These are phyloP conservation scores for Bos indicus DNA, from an alignment of 2,113 vertebrate species.

Conservation along the genomic window DNA sequence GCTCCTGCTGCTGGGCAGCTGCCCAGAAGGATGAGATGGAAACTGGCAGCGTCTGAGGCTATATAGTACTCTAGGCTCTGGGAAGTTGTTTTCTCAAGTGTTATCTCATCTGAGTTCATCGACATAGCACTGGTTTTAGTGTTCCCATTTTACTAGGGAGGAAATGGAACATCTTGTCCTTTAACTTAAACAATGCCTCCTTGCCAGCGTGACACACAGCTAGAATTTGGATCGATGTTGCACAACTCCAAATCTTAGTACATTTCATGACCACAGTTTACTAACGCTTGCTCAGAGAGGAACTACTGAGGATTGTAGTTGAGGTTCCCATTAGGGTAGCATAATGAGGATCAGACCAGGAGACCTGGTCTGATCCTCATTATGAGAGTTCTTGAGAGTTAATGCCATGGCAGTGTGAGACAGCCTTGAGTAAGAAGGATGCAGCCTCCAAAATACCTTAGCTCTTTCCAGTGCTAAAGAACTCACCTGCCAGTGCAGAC, in stretches of 20 bases:
- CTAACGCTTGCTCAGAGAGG: neutral
- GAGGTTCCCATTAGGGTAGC: neutral
- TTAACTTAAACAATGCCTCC: neutral
- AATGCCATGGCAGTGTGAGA: neutral
- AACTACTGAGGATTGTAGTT: neutral
- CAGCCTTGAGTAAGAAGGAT: neutral
- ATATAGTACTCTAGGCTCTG: neutral
- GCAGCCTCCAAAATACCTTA: neutral
- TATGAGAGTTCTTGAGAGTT: neutral
- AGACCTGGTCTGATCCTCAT: neutral
- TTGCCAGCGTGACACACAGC: neutral
- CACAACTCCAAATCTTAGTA: neutral
- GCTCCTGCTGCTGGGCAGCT: neutral
- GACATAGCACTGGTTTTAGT: neutral
- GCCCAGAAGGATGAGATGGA: neutral
- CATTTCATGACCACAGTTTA: neutral
- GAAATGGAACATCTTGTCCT: neutral
- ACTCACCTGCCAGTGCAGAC: neutral
- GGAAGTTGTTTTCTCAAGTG: neutral
- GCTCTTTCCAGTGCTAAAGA: neutral
- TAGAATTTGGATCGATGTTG: neutral
- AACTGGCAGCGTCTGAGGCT: neutral
- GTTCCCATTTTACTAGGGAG: neutral
- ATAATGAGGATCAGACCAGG: neutral
- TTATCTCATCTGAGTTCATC: neutral